phyloP scores from a whole-genome alignment of 2,113 vertebrate genomes.

The Serinus canaria region DNA sequence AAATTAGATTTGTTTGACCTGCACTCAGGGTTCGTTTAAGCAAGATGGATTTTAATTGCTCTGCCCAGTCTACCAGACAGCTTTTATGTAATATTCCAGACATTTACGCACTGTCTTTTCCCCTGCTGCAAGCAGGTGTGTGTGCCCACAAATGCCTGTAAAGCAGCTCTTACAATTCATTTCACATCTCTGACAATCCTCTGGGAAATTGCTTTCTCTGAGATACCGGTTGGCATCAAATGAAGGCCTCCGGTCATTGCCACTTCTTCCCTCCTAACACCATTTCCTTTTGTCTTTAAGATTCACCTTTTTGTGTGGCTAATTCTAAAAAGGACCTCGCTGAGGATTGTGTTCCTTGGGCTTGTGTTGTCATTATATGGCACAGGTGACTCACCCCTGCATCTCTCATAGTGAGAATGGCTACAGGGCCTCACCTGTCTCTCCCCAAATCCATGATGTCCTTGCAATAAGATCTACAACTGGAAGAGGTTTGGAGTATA shows the following conservation, averaged over 20 bases:
- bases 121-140: constrained; percentile 66
- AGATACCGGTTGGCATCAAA: constrained; percentile 36
- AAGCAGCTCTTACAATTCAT: constrained; percentile 65
- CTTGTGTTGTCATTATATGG: not conserved
- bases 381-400: not conserved
- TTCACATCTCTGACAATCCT: constrained; percentile 50
- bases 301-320: constrained; percentile 7
- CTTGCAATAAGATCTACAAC: not conserved
- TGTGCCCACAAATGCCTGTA: constrained; percentile 48
- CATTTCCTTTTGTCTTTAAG: constrained; percentile 40
- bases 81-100: constrained; percentile 80
- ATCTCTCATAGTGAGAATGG: accelerated
- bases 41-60: constrained; percentile 80
- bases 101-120: constrained; percentile 74
- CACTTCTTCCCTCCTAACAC: constrained; percentile 28
- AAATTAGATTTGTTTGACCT: constrained; percentile 82
- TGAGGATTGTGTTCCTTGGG: not conserved
- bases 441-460: not conserved
- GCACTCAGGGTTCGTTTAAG: constrained; percentile 73
- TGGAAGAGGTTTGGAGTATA: not conserved
- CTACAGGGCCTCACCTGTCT: not conserved
- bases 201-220: constrained; percentile 59
- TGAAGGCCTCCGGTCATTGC: constrained; percentile 42
- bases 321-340: constrained; percentile 21
- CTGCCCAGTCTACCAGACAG: constrained; percentile 74